phyloP scores from a whole-genome alignment of 2,797 vertebrate genomes.

The Eidolon dupreanum region DNA sequence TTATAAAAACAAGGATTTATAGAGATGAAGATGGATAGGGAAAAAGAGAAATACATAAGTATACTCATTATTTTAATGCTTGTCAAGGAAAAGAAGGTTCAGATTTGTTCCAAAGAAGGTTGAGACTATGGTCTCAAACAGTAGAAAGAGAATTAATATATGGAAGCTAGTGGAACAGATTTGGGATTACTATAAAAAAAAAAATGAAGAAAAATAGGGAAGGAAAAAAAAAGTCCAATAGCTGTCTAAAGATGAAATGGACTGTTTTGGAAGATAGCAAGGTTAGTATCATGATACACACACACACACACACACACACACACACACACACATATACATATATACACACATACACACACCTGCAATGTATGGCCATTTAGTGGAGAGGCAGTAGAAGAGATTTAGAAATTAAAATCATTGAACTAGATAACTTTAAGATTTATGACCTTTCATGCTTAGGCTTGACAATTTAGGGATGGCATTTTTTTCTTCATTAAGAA shows the following conservation, averaged over 20 bases:
- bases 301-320: too few relatives aligned
- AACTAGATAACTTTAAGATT: constrained; percentile 3
- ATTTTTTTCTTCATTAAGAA: constrained; percentile 2
- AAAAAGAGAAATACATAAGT: background rate
- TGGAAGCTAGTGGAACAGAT: background rate
- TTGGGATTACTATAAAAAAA: background rate
- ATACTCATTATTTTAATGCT: constrained; percentile 37
- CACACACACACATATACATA: too few relatives aligned
- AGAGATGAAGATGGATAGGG: background rate
- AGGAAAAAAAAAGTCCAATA: background rate
- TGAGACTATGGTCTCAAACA: background rate
- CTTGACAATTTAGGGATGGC: background rate
- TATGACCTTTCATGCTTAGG: background rate
- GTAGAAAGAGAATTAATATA: background rate
- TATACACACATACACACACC: too few relatives aligned
- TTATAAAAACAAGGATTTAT: constrained; percentile 2
- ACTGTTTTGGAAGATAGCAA: background rate
- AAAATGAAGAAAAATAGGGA: background rate
- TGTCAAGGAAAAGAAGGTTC: constrained; percentile 9
- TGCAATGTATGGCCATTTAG: background rate
- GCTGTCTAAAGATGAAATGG: background rate
- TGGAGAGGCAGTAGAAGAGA: background rate
- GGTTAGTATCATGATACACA: background rate
- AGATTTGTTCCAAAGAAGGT: background rate
- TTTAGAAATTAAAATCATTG: background rate